Conservation (phyloP, 2,888 invertebrate species). For the Biston betularia region DNA sequence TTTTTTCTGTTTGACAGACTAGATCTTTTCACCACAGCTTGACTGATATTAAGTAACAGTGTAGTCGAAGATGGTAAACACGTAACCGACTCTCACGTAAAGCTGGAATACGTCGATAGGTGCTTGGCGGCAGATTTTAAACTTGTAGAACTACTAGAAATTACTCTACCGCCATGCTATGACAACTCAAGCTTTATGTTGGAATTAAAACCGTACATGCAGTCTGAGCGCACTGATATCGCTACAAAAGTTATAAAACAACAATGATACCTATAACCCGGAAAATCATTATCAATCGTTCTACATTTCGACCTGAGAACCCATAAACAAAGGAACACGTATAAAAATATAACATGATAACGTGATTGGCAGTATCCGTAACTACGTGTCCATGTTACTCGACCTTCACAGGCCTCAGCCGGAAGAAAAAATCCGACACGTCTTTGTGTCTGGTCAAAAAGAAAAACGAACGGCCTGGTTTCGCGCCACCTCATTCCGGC, state of each 20-base stretch:
- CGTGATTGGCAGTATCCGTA: slow-evolving; percentile 30
- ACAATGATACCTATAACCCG: neutral
- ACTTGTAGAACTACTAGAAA: too few relatives aligned
- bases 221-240: too few relatives aligned
- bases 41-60: too few relatives aligned
- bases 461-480: slow-evolving; percentile 19
- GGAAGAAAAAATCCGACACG: slow-evolving; percentile 41
- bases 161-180: too few relatives aligned
- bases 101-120: too few relatives aligned
- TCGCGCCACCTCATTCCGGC: slow-evolving; percentile 10
- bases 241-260: neutral
- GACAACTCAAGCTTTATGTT: too few relatives aligned
- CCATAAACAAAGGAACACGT: slow-evolving; percentile 30
- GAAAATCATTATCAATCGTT: slow-evolving; percentile 24
- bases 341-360: slow-evolving; percentile 30
- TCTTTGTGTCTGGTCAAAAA: slow-evolving; percentile 39
- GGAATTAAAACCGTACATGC: too few relatives aligned
- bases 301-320: slow-evolving; percentile 20
- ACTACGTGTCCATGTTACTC: slow-evolving; percentile 26
- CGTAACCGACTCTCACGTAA: too few relatives aligned
- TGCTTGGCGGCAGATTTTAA: too few relatives aligned
- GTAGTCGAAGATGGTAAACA: too few relatives aligned
- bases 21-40: too few relatives aligned
- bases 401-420: slow-evolving; percentile 39
- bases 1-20: too few relatives aligned